Conservation (phyloP, 2,113 vertebrate genomes). For the Indicator indicator region DNA sequence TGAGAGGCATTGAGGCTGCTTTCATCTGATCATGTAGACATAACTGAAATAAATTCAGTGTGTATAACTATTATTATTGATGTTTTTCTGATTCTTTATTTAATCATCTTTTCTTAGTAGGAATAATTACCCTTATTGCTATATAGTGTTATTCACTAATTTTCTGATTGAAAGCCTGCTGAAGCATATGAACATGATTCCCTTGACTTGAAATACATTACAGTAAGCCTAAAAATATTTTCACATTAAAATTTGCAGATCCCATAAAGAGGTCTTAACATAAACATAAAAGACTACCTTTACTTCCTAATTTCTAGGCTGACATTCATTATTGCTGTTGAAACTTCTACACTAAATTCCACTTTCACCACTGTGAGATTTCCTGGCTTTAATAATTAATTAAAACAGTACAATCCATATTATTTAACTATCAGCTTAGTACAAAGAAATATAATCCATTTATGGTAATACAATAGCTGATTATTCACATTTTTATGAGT, state of each 20-base stretch:
- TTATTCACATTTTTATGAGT: slow-evolving; percentile 36
- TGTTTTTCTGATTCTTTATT: neutral
- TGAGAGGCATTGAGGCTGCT: neutral
- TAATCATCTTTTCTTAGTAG: neutral
- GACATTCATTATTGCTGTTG: neutral
- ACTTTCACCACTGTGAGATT: neutral
- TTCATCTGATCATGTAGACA: neutral
- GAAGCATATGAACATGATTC: neutral
- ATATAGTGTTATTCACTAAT: neutral
- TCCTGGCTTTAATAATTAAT: slow-evolving; percentile 18
- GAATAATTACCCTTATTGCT: neutral
- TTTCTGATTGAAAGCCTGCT: neutral
- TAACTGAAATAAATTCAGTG: neutral
- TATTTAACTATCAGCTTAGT: slow-evolving; percentile 22
- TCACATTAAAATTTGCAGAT: neutral
- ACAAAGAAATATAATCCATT: neutral
- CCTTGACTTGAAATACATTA: neutral
- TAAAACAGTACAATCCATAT: slow-evolving; percentile 5
- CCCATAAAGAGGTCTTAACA: neutral
- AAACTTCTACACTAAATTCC: slow-evolving; percentile 2
- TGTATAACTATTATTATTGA: neutral
- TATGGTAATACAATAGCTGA: neutral
- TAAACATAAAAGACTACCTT: neutral
- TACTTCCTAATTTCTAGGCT: neutral
- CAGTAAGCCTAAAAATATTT: neutral